Evolutionary conservation across 1,140 invertebrate species (phyloP), one percentile per base, ranked within the genome.

Genomic region (Leptinotarsa defecta): DNA sequence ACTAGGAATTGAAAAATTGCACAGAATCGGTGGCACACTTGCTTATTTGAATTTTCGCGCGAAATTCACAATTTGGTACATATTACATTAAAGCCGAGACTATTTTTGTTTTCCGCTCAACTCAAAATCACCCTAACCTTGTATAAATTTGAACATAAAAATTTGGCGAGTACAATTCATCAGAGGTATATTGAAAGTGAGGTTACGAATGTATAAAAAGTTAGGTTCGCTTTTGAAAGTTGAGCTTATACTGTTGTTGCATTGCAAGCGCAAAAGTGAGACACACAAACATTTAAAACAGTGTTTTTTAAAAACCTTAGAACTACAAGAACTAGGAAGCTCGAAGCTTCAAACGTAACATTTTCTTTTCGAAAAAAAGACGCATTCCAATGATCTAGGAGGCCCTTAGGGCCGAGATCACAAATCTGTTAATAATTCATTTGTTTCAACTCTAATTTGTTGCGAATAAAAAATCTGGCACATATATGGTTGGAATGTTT

Each of bases 401-500:
- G 71, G 73, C 52, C 70, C 13, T 34, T 19, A 3, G 8, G 77
- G 76, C 77, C 75, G 77, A 75, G 81, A 80, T 80, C 80, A 82
- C 77, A 78, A 76, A 78, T 80, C 73, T 78, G 74, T 81, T 76
- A 80, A 80, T 79, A 79, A 79, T 73, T 78, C 76, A 73, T 76
- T 78, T 76, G 73, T 76, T 81, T 81, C 77, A 81, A 81, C 76
- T 80, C 80, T 83, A 82, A 82, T 81, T 68, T 82, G 78, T 82
- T 84, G 83, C 79, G 82, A 83, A 85, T 85, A 85, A 85, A 86
- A 85, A 84, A 84, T 86, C 86, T 86, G 85, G 86, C 86, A 86
- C 86, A 85, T 86, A 85, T 83, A 84, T 85, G 86, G 85, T 86
- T 86, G 85, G 86, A 86, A 86, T 86, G 86, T 85, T 86, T 83